A percentile compares a stretch with the other conserved stretches of the same genome.
phyloP scores from a whole-genome alignment of 2,113 vertebrate species.

The Bungarus multicinctus region DNA sequence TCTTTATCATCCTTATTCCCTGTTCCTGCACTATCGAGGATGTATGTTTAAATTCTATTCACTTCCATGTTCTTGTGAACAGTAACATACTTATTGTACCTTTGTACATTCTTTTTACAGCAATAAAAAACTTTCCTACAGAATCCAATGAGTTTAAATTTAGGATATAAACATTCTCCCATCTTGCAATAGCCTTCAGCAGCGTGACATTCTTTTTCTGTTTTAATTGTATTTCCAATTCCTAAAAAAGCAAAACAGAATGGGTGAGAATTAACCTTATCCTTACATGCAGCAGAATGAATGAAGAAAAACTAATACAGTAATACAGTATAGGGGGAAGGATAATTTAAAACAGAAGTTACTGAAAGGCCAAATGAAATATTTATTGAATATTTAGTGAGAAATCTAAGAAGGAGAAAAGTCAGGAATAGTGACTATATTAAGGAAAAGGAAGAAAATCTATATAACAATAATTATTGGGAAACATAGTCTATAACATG shows the following conservation, averaged over 20 bases:
- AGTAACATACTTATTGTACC: background rate
- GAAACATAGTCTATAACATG: background rate
- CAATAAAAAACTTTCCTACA: background rate
- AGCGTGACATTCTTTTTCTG: background rate
- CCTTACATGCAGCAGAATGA: background rate
- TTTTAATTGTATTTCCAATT: background rate
- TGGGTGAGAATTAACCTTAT: background rate
- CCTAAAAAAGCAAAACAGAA: background rate
- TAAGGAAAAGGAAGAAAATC: background rate
- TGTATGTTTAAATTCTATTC: background rate
- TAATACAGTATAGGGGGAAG: background rate
- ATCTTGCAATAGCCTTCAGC: background rate
- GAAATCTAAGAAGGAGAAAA: background rate
- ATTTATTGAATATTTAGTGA: background rate
- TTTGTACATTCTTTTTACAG: background rate
- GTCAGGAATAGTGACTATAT: background rate
- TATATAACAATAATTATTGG: background rate
- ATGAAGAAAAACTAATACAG: background rate
- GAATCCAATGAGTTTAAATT: background rate
- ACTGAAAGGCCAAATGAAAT: background rate
- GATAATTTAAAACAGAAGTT: background rate
- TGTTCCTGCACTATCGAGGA: background rate
- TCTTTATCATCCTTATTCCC: background rate
- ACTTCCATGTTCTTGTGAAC: background rate
- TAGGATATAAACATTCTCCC: background rate